Conservation (phyloP, 2,113 vertebrate species). For the Phrynosoma platyrhinos region DNA sequence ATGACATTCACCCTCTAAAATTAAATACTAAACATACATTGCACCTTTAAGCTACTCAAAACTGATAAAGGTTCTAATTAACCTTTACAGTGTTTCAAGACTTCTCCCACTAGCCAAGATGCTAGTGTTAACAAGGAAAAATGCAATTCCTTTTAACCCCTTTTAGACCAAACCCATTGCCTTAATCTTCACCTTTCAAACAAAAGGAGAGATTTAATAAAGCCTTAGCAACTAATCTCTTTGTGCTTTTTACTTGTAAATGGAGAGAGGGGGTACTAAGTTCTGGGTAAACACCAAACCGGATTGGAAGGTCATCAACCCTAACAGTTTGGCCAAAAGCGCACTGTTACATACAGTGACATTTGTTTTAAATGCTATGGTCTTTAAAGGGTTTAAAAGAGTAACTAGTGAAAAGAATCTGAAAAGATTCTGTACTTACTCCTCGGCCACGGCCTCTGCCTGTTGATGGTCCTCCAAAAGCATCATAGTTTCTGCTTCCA, state of each 20-base stretch:
- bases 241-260: constrained; percentile 73
- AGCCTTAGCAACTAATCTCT: constrained; percentile 77
- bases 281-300: constrained; percentile 74
- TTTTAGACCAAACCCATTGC: constrained; percentile 85
- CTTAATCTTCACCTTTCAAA: constrained; percentile 79
- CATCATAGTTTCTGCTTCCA: constrained; percentile 90
- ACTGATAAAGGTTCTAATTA: constrained; percentile 75
- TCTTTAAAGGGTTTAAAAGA: constrained; percentile 89
- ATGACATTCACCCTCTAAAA: constrained; percentile 38
- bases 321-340: constrained; percentile 69
- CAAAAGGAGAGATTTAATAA: constrained; percentile 78
- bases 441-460: constrained; percentile 90
- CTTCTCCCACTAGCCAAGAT: constrained; percentile 77
- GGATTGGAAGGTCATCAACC: constrained; percentile 69
- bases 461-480: constrained; percentile 89
- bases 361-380: constrained; percentile 80
- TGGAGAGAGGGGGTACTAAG: constrained; percentile 67
- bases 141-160: constrained; percentile 85
- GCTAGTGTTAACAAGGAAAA: constrained; percentile 81
- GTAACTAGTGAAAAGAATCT: constrained; percentile 91
- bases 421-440: constrained; percentile 92
- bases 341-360: constrained; percentile 80
- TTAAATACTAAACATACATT: constrained; percentile 80
- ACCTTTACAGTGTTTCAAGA: constrained; percentile 77
- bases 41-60: constrained; percentile 88